Evolutionary conservation across 2,113 vertebrate genomes (phyloP).

Genomic region (Coturnix japonica): DNA sequence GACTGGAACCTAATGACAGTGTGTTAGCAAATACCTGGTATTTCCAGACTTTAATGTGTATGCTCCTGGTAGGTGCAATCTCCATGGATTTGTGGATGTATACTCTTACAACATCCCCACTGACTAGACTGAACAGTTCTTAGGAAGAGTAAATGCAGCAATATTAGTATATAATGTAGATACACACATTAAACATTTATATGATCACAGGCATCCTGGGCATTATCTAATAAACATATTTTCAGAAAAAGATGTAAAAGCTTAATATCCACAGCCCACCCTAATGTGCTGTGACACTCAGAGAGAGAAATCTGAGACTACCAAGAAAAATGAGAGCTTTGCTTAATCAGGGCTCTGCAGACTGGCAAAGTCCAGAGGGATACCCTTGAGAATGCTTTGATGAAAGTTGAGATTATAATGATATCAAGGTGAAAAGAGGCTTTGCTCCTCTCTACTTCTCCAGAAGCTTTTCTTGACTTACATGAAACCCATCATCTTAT

Average conservation of each 20-base stretch:
- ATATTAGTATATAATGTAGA: not conserved
- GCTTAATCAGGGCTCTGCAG: not conserved
- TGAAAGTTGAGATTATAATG: not conserved
- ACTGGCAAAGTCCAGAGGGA: not conserved
- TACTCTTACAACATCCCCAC: not conserved
- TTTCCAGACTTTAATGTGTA: not conserved
- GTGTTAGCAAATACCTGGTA: not conserved
- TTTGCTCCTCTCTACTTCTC: not conserved
- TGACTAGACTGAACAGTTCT: not conserved
- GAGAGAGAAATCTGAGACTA: not conserved
- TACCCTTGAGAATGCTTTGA: not conserved
- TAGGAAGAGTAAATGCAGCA: not conserved
- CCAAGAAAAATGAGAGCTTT: constrained; percentile 2
- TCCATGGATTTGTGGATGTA: accelerated
- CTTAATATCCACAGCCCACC: not conserved
- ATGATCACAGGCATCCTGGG: not conserved
- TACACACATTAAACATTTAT: not conserved
- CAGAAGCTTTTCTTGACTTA: constrained; percentile 1
- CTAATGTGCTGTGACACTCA: not conserved
- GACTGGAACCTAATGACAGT: not conserved
- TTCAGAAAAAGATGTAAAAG: not conserved
- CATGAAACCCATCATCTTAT: constrained; percentile 1
- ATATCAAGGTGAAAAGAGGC: not conserved
- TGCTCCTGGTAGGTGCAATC: not conserved
- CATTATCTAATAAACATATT: not conserved